Conservation (phyloP, 1,140 invertebrate genomes). For the Drosophila tsacasi region DNA sequence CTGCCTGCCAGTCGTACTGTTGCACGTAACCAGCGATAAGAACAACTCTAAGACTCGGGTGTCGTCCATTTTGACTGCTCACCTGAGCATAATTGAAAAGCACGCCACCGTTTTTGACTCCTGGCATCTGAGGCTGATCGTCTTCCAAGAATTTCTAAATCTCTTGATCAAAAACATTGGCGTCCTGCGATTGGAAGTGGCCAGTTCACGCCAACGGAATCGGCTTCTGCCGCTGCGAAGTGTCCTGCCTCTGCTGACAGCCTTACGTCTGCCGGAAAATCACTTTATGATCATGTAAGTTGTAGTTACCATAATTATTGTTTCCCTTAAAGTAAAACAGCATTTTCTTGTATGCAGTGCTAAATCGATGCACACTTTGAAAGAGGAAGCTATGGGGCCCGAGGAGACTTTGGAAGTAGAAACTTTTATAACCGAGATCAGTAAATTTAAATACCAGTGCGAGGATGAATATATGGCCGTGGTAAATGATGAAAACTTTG, state of each 20-base stretch:
- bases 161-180: slow-evolving; percentile 40
- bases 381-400: neutral
- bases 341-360: slow-evolving; percentile 16
- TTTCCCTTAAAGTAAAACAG: neutral
- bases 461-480: slow-evolving; percentile 25
- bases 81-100: slow-evolving; percentile 25
- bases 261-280: slow-evolving; percentile 28
- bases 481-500: too few relatives aligned
- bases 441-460: slow-evolving; percentile 44
- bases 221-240: slow-evolving; percentile 28
- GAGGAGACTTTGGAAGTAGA: slow-evolving; percentile 37
- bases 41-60: neutral
- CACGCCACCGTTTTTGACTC: slow-evolving; percentile 34
- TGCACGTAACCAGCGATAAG: slow-evolving; percentile 38
- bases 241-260: slow-evolving; percentile 25
- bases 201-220: slow-evolving; percentile 8
- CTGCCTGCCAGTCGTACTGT: slow-evolving; percentile 36
- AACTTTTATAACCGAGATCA: slow-evolving; percentile 45
- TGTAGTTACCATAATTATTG: neutral
- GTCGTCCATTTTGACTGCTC: slow-evolving; percentile 1
- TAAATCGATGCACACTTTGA: slow-evolving; percentile 18
- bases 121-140: slow-evolving; percentile 38
- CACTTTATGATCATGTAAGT: slow-evolving; percentile 52
- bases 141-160: slow-evolving; percentile 37
- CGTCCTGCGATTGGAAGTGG: neutral